These are phyloP conservation scores for Magallana ariakensis DNA, from an alignment of 1,140 invertebrate species.

Conservation along the genomic window DNA sequence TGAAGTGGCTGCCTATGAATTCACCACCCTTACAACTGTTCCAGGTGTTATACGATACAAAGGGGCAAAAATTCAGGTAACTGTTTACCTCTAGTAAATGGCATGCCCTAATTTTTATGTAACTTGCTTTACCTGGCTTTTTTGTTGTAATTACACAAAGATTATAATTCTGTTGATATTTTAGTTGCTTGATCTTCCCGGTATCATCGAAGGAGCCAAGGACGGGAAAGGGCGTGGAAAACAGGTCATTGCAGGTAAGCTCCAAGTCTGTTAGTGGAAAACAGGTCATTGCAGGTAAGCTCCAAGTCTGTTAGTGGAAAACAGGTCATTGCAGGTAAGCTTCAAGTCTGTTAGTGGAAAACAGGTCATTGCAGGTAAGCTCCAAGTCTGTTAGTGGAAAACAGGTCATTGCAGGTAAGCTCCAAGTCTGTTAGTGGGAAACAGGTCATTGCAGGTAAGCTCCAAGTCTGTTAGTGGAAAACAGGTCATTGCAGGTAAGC, in stretches of 20 bases:
- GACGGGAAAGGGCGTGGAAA: conserved; percentile 98
- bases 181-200: conserved; percentile 97
- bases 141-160: conserved; percentile 47
- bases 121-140: too few species aligned
- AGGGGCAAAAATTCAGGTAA: conserved; percentile 98
- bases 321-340: conserved; percentile 94
- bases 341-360: too few species aligned
- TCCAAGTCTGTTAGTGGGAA: too few species aligned
- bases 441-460: conserved; percentile 94
- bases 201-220: conserved; percentile 99
- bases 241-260: conserved; percentile 94
- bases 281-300: conserved; percentile 94
- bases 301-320: too few species aligned
- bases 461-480: too few species aligned
- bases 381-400: too few species aligned
- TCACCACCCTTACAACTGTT: conserved; percentile 99
- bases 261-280: too few species aligned
- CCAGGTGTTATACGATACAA: conserved; percentile 99
- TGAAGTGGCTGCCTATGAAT: conserved; percentile 99
- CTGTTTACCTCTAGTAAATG: too few species aligned
- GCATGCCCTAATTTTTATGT: too few species aligned
- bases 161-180: conserved; percentile 61
- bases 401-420: conserved; percentile 94
- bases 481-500: conserved; percentile 94
- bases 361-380: conserved; percentile 94